A percentile compares a stretch with the other conserved stretches of the same genome.
These are phyloP conservation scores for Nomada fucata DNA, from an alignment of 2,888 invertebrate species.

Conservation along the genomic window DNA sequence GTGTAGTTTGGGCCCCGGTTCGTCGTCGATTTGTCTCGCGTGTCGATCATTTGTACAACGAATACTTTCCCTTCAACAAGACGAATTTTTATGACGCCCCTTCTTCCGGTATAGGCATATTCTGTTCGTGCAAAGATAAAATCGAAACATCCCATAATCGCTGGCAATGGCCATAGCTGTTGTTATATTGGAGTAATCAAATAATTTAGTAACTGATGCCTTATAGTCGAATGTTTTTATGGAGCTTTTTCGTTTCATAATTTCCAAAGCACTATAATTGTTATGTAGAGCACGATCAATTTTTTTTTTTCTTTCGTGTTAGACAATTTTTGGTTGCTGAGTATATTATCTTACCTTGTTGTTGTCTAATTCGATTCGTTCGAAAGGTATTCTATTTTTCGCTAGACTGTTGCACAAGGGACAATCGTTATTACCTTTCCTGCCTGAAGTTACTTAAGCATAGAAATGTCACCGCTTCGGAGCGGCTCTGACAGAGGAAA, in stretches of 20 bases:
- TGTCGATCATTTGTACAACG: conserved; percentile 46
- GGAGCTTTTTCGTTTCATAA: no score
- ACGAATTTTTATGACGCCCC: neutral
- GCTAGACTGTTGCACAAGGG: conserved; percentile 5
- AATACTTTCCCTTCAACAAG: conserved; percentile 27
- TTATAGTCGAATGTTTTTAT: no score
- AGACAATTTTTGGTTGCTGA: neutral
- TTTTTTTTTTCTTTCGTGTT: neutral
- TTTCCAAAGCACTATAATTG: no score
- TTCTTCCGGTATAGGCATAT: neutral
- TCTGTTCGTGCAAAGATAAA: no score
- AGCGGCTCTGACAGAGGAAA: neutral
- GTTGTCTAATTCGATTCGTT: neutral
- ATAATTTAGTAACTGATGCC: no score
- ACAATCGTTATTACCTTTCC: conserved; percentile 25
- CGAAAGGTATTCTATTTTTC: conserved; percentile 16
- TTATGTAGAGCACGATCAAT: no score
- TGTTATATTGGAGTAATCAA: no score
- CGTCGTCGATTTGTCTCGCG: conserved; percentile 47
- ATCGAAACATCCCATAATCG: no score
- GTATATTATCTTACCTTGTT: conserved; percentile 16
- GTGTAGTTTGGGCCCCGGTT: conserved; percentile 58
- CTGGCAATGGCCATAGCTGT: no score
- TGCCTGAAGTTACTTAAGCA: neutral
- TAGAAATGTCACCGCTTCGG: neutral